Conservation (phyloP, 30 jellyfish, hydroid and myxozoan genomes). For the Turritopsis dohrnii region DNA sequence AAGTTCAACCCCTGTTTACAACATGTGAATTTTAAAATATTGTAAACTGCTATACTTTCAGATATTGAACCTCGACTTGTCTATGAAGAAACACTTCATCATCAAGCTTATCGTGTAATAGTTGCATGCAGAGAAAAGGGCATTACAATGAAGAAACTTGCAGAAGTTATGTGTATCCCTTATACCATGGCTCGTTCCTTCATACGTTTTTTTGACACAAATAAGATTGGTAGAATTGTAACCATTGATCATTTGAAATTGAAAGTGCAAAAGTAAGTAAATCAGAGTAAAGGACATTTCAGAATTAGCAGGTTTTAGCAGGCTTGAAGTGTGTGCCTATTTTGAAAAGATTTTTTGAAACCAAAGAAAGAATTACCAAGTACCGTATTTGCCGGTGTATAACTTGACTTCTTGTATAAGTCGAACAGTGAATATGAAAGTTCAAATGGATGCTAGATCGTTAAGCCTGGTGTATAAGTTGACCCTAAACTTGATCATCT, state of each 20-base stretch:
- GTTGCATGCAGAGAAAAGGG: conserved; percentile 41
- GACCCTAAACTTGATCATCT: too few relatives aligned
- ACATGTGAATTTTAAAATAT: too few relatives aligned
- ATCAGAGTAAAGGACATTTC: too few relatives aligned
- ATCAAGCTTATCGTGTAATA: conserved; percentile 54
- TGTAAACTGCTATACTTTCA: background rate
- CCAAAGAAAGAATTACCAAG: too few relatives aligned
- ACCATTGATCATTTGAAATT: conserved; percentile 35
- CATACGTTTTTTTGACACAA: conserved; percentile 35
- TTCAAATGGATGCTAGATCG: too few relatives aligned
- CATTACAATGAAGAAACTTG: conserved; percentile 48
- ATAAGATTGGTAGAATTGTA: conserved; percentile 21
- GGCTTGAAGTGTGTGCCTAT: too few relatives aligned
- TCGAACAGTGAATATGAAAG: too few relatives aligned
- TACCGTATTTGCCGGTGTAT: too few relatives aligned
- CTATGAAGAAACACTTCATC: conserved; percentile 44
- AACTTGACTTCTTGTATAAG: too few relatives aligned
- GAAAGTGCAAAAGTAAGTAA: conserved; percentile 46
- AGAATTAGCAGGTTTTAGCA: too few relatives aligned
- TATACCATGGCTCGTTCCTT: conserved; percentile 50
- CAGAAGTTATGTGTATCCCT: conserved; percentile 56
- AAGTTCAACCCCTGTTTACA: background rate
- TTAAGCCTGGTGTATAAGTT: too few relatives aligned
- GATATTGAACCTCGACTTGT: conserved; percentile 53
- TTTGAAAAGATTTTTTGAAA: too few relatives aligned